Percentiles rank a stretch among this genome's conserved stretches.
phyloP scores from a whole-genome alignment of 2,888 invertebrate genomes.

The Ethmia dodecea region DNA sequence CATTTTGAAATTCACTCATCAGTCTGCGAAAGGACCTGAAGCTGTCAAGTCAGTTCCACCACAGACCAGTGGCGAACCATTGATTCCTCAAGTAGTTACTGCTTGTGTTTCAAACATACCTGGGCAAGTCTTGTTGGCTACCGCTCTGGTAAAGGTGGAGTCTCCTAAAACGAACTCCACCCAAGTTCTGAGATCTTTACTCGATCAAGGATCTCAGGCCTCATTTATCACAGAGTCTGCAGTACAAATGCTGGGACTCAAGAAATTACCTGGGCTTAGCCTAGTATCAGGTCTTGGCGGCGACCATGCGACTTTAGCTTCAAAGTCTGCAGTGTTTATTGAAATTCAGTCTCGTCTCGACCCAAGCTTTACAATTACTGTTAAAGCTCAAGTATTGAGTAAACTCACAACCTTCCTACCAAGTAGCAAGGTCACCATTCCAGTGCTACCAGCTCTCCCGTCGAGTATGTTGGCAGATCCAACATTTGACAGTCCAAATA shows the following conservation, averaged over 20 bases:
- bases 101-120: neutral
- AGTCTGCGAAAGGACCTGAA: neutral
- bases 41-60: too few relatives aligned
- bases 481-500: constrained; percentile 14
- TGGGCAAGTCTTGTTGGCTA: constrained; percentile 5
- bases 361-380: neutral
- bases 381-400: constrained; percentile 1
- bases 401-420: neutral
- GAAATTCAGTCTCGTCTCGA: neutral
- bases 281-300: constrained; percentile 1
- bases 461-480: constrained; percentile 14
- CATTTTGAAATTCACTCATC: too few relatives aligned
- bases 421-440: neutral
- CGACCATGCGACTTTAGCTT: neutral
- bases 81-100: too few relatives aligned
- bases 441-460: neutral
- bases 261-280: neutral
- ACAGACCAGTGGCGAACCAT: too few relatives aligned
- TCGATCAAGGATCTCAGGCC: constrained; percentile 10
- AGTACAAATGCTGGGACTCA: neutral
- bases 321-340: neutral
- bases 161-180: neutral
- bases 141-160: constrained; percentile 4
- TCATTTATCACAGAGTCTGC: neutral
- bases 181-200: neutral